Base-by-base conservation (phyloP, 2,113 vertebrate genomes). In the Agapornis roseicollis region DNA sequence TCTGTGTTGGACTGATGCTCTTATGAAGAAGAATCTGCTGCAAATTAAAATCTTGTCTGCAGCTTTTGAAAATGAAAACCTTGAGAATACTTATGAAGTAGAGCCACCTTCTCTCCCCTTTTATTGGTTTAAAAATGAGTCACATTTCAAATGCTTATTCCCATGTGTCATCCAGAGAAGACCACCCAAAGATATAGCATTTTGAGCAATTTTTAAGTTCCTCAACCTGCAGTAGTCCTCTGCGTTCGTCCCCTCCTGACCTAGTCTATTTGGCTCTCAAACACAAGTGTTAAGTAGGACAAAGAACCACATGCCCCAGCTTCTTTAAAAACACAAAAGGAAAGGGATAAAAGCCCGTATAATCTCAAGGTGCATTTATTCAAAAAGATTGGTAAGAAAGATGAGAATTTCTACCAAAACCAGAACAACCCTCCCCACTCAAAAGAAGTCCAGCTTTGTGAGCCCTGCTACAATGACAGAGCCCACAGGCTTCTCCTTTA, bases 11-110 rank as follows among this genome's bases (percentile, higher is more conserved):
- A 85, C 42, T 61, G 44, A 7, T 63, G 41, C 39, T 93, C 60
- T 88, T 88, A 88, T 11, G 39, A 89, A 88, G 64, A 80, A 23
- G 47, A 91, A 93, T 92, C 90, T 94, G 94, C 58, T 88, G 53
- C 71, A 95, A 93, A 94, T 94, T 93, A 95, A 88, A 93, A 74
- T 64, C 69, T 80, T 85, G 77, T 73, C 84, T 64, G 53, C 42
- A 60, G 46, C 50, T 90, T 92, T 86, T 78, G 42, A 86, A 95
- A 97, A 83, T 61, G 15, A 92, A 97, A 90, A 92, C 37, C 44
- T 83, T 10, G 76, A 81, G 65, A 86, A 88, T 90, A 73, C 60
- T 88, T 88, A 56, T 44, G 6, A 90, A 92, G 37, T 29, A 27
- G 25, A 95, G 55, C 42, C 72, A 92, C 69, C 68, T 94, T 91